phyloP scores from a whole-genome alignment of 2,888 invertebrate species.

The Meiosimyza decipiens region DNA sequence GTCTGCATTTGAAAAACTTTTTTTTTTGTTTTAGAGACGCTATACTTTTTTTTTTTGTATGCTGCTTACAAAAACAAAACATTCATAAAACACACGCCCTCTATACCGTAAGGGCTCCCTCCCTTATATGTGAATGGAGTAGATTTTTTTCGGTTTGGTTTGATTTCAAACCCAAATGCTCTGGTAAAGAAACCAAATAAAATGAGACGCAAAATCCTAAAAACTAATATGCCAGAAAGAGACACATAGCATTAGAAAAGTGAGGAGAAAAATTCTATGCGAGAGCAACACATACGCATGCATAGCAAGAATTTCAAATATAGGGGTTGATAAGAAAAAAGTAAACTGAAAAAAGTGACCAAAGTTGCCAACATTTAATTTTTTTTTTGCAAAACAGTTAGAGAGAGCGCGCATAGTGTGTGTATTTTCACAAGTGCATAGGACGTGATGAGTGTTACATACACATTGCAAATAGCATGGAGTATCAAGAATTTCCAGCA shows the following conservation, averaged over 20 bases:
- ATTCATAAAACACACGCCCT: conserved; percentile 52
- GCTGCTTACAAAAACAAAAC: conserved; percentile 35
- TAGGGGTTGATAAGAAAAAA: conserved; percentile 21
- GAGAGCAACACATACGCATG: conserved; percentile 3
- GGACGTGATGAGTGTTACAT: neutral
- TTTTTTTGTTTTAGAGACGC: neutral
- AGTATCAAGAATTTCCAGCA: neutral
- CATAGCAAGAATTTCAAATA: neutral
- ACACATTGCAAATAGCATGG: neutral
- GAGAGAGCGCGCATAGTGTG: conserved; percentile 32
- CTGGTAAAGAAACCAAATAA: conserved; percentile 57
- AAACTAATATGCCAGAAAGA: conserved; percentile 64
- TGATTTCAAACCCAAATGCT: conserved; percentile 6
- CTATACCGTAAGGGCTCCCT: conserved; percentile 37
- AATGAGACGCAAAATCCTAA: conserved; percentile 63
- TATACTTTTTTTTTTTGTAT: conserved; percentile 30
- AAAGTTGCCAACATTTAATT: conserved; percentile 21
- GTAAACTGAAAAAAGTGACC: conserved; percentile 16
- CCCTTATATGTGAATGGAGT: conserved; percentile 17
- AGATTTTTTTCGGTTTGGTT: neutral
- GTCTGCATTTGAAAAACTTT: conserved; percentile 4
- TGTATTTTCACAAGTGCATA: conserved; percentile 47
- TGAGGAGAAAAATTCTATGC: conserved; percentile 12
- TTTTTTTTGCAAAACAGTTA: neutral
- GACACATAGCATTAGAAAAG: conserved; percentile 62